Conservation (phyloP, 2,888 invertebrate species). For the Mechanitis messenoides region DNA sequence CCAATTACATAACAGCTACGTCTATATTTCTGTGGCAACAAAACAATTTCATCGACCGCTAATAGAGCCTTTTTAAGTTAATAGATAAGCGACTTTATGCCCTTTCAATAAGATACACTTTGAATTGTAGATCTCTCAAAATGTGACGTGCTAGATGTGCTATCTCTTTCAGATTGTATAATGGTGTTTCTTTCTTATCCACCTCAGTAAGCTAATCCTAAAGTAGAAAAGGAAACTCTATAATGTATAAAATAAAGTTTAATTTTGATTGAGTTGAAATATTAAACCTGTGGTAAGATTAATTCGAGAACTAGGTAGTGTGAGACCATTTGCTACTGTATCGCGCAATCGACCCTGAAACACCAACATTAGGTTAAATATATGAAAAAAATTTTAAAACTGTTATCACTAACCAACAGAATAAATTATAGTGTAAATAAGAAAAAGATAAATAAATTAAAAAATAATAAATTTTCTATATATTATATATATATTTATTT, state of each 20-base stretch:
- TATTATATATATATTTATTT: neutral
- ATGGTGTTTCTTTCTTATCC: constrained; percentile 37
- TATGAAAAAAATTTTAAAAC: neutral
- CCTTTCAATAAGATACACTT: constrained; percentile 30
- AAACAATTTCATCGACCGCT: constrained; percentile 42
- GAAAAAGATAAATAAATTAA: too few relatives aligned
- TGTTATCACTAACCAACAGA: neutral
- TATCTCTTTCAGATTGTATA: constrained; percentile 55
- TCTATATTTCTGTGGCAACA: constrained; percentile 39
- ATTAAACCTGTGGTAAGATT: constrained; percentile 34
- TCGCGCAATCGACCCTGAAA: constrained; percentile 60
- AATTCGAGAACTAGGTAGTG: constrained; percentile 53
- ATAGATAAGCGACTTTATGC: constrained; percentile 34
- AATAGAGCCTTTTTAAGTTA: constrained; percentile 26
- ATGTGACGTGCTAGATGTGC: constrained; percentile 42
- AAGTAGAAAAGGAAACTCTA: constrained; percentile 24
- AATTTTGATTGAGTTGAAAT: constrained; percentile 27
- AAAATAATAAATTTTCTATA: neutral
- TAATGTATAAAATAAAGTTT: constrained; percentile 25
- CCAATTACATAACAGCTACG: constrained; percentile 38
- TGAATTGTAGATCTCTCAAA: constrained; percentile 23
- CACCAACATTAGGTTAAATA: neutral
- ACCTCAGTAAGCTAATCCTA: constrained; percentile 26
- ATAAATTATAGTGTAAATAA: neutral
- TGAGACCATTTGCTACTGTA: constrained; percentile 75